These are phyloP conservation scores for Telmatherina bonti DNA, from an alignment of 2,797 vertebrate genomes.

Conservation along the genomic window DNA sequence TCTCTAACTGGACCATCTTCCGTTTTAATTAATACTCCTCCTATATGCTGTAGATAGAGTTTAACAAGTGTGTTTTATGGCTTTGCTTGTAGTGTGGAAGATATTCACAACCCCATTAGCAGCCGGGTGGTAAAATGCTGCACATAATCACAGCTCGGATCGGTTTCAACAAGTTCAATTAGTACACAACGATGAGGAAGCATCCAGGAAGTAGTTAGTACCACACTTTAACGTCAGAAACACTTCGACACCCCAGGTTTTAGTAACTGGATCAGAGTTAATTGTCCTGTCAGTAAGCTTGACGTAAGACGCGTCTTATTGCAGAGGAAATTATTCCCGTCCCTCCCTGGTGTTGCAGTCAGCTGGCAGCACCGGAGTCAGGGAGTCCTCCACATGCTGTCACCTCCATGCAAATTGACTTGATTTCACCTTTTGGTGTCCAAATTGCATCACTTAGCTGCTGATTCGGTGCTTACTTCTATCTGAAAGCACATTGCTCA, in stretches of 20 bases:
- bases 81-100: conserved; percentile 49
- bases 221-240: conserved; percentile 50
- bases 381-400: conserved; percentile 45
- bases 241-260: conserved; percentile 23
- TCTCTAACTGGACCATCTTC: too few relatives aligned
- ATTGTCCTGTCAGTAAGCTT: conserved; percentile 11
- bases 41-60: conserved; percentile 27
- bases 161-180: conserved; percentile 73
- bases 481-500: conserved; percentile 21
- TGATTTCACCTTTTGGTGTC: conserved; percentile 63
- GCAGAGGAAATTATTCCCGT: conserved; percentile 28
- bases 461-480: conserved; percentile 36
- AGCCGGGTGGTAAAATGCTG: conserved; percentile 48
- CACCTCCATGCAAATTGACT: conserved; percentile 58
- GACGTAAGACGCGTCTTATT: conserved; percentile 16
- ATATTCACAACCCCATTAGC: conserved; percentile 48
- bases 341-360: conserved; percentile 18
- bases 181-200: conserved; percentile 48
- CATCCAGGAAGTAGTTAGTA: conserved; percentile 58
- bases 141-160: conserved; percentile 66
- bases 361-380: conserved; percentile 32
- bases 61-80: conserved; percentile 52
- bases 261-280: conserved; percentile 1
- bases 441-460: conserved; percentile 75
- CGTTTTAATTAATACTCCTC: too few relatives aligned